phyloP scores from a whole-genome alignment of 1,140 invertebrate genomes.

The Samia ricini region DNA sequence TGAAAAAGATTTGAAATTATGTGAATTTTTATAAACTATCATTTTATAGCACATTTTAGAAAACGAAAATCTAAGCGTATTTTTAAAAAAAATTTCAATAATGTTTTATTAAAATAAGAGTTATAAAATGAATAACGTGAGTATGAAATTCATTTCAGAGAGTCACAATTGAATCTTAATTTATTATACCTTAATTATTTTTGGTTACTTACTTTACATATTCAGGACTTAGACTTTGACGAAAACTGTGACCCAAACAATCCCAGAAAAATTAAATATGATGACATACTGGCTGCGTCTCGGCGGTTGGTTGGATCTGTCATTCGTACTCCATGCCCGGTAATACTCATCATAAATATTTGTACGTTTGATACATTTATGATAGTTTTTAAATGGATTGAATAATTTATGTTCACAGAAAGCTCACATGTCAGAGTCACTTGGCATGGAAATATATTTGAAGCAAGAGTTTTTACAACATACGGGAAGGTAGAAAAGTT shows the following conservation, averaged over 20 bases:
- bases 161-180: not conserved
- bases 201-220: no score
- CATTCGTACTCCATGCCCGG: slow-evolving; percentile 50
- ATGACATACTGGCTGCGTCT: slow-evolving; percentile 56
- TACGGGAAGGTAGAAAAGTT: slow-evolving; percentile 89
- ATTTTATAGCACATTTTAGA: no score
- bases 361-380: not conserved
- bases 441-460: slow-evolving; percentile 90
- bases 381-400: not conserved
- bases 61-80: no score
- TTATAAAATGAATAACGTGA: no score
- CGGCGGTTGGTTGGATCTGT: slow-evolving; percentile 43
- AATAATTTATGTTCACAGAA: slow-evolving; percentile 27
- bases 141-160: not conserved
- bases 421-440: slow-evolving; percentile 83
- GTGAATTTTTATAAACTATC: no score
- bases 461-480: slow-evolving; percentile 94
- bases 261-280: slow-evolving; percentile 56
- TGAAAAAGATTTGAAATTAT: no score
- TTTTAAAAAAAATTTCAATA: no score
- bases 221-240: slow-evolving; percentile 47
- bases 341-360: slow-evolving; percentile 17
- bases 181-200: no score
- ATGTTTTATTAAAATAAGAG: no score
- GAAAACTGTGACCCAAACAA: slow-evolving; percentile 55